These are phyloP conservation scores for Lysandra bellargus DNA, from an alignment of 2,888 invertebrate species.

Conservation along the genomic window DNA sequence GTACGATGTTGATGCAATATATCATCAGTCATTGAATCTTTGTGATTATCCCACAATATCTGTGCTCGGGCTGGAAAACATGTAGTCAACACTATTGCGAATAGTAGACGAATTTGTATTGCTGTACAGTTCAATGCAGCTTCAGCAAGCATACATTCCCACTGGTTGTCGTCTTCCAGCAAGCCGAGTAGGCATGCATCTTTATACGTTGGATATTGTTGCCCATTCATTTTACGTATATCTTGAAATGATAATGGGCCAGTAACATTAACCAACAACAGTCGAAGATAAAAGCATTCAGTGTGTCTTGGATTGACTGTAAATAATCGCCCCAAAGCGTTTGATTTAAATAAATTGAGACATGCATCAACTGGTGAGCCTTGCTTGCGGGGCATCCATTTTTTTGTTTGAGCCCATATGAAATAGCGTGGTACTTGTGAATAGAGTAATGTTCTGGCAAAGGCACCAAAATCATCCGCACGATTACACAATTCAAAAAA, in stretches of 20 bases:
- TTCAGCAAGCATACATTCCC: constrained; percentile 31
- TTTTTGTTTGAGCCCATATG: constrained; percentile 39
- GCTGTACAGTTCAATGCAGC: too few species aligned
- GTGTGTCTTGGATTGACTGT: constrained; percentile 44
- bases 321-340: constrained; percentile 42
- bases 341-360: constrained; percentile 41
- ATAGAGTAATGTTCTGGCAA: too few species aligned
- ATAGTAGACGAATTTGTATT: too few species aligned
- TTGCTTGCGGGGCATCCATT: constrained; percentile 41
- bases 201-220: too few species aligned
- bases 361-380: constrained; percentile 39
- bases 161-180: constrained; percentile 43
- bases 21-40: constrained; percentile 42
- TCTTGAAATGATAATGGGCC: constrained; percentile 40
- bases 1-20: constrained; percentile 43
- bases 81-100: too few species aligned
- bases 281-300: constrained; percentile 44
- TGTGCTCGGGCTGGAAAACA: background rate
- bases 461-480: too few species aligned
- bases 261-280: constrained; percentile 44
- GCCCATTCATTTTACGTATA: too few species aligned
- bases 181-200: constrained; percentile 41
- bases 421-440: constrained; percentile 37
- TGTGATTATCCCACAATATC: constrained; percentile 41
- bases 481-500: too few species aligned